Evolutionary conservation across 2,797 vertebrate species (phyloP), one percentile per base, ranked within the genome.

Genomic region (Leptatherina wallacei): DNA sequence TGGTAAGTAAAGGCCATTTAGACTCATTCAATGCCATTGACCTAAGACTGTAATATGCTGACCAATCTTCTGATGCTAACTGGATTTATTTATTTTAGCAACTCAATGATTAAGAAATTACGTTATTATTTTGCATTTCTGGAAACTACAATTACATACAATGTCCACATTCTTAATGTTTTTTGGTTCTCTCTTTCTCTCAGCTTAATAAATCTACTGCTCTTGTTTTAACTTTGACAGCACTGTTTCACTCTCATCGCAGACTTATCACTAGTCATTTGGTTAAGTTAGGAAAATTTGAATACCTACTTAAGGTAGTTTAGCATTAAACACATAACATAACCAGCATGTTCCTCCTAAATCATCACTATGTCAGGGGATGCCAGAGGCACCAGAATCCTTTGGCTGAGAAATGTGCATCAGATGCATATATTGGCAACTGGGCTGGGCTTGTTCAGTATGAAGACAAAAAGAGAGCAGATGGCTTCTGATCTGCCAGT

Each of bases 51-150:
- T 87, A 52, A 24, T 13, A 52, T 24, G 22, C 49, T 83, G 67
- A 76, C 55, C 36, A 2, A 69, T 77, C 70, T 52, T 79, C 84
- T 91, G 85, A 91, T 72, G 71, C 85, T 89, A 30, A 16, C 22
- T 38, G 51, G 20, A 89, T 90, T 89, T 86, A 4, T 73, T 61
- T 79, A 75, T 66, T 83, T 78, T 62, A 57, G 56, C 29, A 62
- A 44, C 29, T 35, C 18, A 42, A 14, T 20, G 22, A 30, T n/a
- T 24, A 42, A 29, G 38, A 57, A 67, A 33, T 44, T 57, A 47
- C 22, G 52, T 44, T 33, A 13, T 2, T 22, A 61, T 69, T 54
- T 38, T n/a, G 38, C 22, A 29, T 51, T 69, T 32, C 29, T 22
- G 55, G 38, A 67, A 67, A 57, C 7, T 27, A 44, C 36, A 22